Base-by-base conservation (phyloP, 2,797 vertebrate genomes). In the Gymnoscopelus braueri region DNA sequence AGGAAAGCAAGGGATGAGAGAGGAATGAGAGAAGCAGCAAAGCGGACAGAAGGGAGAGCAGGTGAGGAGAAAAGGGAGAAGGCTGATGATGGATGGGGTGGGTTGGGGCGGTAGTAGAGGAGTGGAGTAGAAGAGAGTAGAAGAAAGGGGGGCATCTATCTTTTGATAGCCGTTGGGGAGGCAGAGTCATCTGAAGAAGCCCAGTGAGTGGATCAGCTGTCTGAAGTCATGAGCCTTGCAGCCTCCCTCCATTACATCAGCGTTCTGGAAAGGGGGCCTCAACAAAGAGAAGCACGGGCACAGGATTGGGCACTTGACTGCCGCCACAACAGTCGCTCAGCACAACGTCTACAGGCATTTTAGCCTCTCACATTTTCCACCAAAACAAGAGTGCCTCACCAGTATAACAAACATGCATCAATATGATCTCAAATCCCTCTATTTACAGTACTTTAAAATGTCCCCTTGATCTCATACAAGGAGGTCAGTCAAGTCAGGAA, bases 191-290 rank as follows among this genome's bases (percentile, higher is more conserved):
- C 78, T 81, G 80, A 84, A 49, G 80, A 77, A 79, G 71, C 72
- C 74, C 73, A 23, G 60, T 63, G 67, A 7, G 26, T 53, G 68
- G 77, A 86, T 90, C 83, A 88, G 82, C 87, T 83, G 86, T 87
- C 82, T 84, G 57, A 63, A 82, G 83, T 87, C 83, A 90, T 82
- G 84, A 82, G 84, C 62, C 78, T 49, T 24, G 11, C 57, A 52
- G 60, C 47, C 59, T 55, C 57, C 67, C 64, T 68, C 53, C 78
- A 80, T 91, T 29, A 91, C 87, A 82, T 90, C 88, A 47, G 48
- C 55, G 48, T 58, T 60, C 29, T 12, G 32, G 68, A 14, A 15
- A 56, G 74, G 14, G 52, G 13, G 67, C 67, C 59, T 63, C 59
- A 60, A 80, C 82, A 82, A 77, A 80, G 82, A 66, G 51, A 7